phyloP scores from a whole-genome alignment of 2,797 vertebrate species.

The Bradypodion ventrale region DNA sequence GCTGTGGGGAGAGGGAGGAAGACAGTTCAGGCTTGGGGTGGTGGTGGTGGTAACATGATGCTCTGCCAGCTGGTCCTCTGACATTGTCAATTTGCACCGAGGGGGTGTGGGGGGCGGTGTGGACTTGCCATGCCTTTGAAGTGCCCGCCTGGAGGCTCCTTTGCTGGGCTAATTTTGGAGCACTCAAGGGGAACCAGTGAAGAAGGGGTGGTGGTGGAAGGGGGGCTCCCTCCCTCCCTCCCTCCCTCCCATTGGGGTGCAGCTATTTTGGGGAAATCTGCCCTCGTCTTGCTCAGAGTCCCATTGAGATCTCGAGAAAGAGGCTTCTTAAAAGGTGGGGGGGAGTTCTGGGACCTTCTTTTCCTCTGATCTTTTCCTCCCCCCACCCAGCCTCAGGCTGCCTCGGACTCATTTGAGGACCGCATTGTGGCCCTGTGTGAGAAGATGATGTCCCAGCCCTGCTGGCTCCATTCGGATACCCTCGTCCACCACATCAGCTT shows the following conservation, averaged over 20 bases:
- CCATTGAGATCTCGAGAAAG: too few species aligned
- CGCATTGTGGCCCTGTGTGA: slow-evolving; percentile 88
- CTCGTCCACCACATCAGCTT: slow-evolving; percentile 83
- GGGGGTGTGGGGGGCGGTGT: too few species aligned
- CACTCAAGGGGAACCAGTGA: not conserved
- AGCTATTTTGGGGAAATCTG: too few species aligned
- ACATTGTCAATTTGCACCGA: not conserved
- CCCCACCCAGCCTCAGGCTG: slow-evolving; percentile 31
- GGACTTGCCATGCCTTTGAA: not conserved
- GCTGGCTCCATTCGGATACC: slow-evolving; percentile 76
- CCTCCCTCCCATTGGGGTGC: too few species aligned
- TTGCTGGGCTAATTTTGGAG: not conserved
- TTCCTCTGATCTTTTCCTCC: not conserved
- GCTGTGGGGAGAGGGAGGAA: not conserved
- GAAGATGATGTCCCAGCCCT: slow-evolving; percentile 84
- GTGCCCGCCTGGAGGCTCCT: not conserved
- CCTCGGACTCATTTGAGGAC: slow-evolving; percentile 81
- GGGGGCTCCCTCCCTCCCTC: too few species aligned
- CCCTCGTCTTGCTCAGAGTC: too few species aligned
- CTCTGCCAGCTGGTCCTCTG: not conserved
- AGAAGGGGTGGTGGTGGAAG: too few species aligned
- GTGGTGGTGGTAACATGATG: slow-evolving; percentile 30
- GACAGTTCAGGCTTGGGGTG: too few species aligned
- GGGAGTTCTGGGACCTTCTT: not conserved
- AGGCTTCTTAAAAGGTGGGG: too few species aligned